Conservation (phyloP, 2,888 invertebrate genomes). For the Lapara coniferarum region DNA sequence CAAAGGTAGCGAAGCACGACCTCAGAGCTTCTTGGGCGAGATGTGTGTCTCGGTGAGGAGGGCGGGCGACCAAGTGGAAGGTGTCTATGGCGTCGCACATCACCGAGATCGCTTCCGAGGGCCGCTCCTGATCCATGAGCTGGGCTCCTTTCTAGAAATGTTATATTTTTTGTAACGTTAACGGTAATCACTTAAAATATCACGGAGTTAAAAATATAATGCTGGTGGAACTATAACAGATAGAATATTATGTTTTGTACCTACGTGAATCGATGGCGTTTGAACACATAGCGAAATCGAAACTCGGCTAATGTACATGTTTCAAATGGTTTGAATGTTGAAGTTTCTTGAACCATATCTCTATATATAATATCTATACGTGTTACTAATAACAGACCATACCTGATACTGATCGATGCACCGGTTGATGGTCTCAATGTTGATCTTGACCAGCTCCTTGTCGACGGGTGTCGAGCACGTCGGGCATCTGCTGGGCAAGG, state of each 20-base stretch:
- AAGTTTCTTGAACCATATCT: no score
- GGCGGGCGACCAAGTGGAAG: conserved; percentile 84
- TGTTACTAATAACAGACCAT: background rate
- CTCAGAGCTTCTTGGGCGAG: conserved; percentile 88
- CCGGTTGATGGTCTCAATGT: conserved; percentile 56
- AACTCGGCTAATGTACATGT: background rate
- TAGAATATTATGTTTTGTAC: no score
- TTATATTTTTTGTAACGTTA: no score
- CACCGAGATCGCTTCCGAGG: conserved; percentile 79
- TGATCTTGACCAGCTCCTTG: conserved; percentile 55
- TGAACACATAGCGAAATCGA: no score
- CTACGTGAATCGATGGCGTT: no score
- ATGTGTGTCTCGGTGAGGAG: conserved; percentile 87
- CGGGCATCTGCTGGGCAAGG: conserved; percentile 54
- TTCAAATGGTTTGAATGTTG: background rate
- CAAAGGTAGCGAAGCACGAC: conserved; percentile 84
- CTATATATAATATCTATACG: no score
- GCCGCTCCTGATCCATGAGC: conserved; percentile 80
- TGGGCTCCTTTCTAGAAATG: conserved; percentile 62
- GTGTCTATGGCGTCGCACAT: conserved; percentile 84
- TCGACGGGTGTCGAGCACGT: conserved; percentile 60
- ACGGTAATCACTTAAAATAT: no score
- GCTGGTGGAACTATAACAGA: no score
- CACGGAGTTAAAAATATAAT: no score
- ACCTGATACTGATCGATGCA: conserved; percentile 66